These are phyloP conservation scores for Athalia rosae DNA, from an alignment of 2,888 invertebrate genomes.

Conservation along the genomic window DNA sequence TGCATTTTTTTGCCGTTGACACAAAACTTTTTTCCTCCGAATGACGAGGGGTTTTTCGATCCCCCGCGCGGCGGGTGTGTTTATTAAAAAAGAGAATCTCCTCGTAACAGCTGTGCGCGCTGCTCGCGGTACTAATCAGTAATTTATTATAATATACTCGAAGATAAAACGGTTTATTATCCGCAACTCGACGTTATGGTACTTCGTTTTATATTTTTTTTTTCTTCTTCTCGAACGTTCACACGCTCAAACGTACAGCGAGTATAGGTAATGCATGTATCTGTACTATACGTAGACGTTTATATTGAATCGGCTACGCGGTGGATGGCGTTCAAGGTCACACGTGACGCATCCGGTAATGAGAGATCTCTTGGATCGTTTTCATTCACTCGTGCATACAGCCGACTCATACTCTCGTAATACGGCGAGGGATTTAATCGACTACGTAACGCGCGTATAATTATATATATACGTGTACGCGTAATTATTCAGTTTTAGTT, in stretches of 20 bases:
- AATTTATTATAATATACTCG: too few species aligned
- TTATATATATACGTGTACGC: not conserved
- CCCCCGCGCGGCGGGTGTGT: too few species aligned
- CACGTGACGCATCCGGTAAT: slow-evolving; percentile 26
- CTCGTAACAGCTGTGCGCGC: too few species aligned
- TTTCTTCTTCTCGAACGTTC: not conserved
- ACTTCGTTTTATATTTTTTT: slow-evolving; percentile 49
- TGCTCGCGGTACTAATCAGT: too few species aligned
- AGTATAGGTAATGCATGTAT: not conserved
- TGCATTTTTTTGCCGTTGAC: too few species aligned
- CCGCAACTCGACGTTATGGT: not conserved
- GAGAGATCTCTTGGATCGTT: slow-evolving; percentile 5
- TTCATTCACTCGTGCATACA: slow-evolving; percentile 16
- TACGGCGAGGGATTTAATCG: not conserved
- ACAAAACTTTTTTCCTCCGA: too few species aligned
- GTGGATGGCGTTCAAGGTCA: slow-evolving; percentile 21
- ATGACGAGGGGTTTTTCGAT: too few species aligned
- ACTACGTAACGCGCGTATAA: slow-evolving; percentile 6
- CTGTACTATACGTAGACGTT: not conserved
- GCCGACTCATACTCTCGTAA: too few species aligned
- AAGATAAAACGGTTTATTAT: not conserved
- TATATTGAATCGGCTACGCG: not conserved
- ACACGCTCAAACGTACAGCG: too few species aligned
- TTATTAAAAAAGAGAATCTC: too few species aligned
- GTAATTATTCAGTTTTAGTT: too few species aligned